These are phyloP conservation scores for Heliconius cydno DNA, from an alignment of 2,888 invertebrate genomes.

Conservation along the genomic window DNA sequence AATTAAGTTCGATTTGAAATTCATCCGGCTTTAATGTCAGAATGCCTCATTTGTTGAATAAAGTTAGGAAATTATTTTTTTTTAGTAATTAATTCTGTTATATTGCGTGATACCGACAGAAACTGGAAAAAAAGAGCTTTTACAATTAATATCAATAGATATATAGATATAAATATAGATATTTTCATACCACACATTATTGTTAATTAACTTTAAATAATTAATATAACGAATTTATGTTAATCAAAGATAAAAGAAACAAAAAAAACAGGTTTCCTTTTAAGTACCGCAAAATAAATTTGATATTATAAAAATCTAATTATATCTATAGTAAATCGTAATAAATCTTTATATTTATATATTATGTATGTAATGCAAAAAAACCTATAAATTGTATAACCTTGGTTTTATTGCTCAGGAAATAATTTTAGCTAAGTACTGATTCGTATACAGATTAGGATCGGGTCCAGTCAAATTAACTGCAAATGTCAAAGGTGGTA, in stretches of 20 bases:
- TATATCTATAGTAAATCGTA: neutral
- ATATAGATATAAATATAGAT: too few relatives aligned
- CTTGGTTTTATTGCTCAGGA: constrained; percentile 44
- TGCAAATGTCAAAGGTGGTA: constrained; percentile 44
- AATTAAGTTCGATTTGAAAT: neutral
- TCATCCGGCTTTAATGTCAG: neutral
- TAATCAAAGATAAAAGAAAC: neutral
- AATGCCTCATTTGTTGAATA: neutral
- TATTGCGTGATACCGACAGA: too few relatives aligned
- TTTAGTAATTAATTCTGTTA: too few relatives aligned
- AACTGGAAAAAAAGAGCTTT: too few relatives aligned
- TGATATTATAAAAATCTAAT: constrained; percentile 16
- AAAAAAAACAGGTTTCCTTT: neutral
- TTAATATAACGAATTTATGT: neutral
- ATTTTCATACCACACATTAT: neutral
- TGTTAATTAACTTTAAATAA: neutral
- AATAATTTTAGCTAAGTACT: constrained; percentile 38
- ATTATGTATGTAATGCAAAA: constrained; percentile 9
- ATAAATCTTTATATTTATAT: constrained; percentile 17
- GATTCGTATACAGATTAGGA: constrained; percentile 41
- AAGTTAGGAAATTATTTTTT: neutral
- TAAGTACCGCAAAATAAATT: neutral
- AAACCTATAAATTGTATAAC: constrained; percentile 29
- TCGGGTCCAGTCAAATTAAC: constrained; percentile 32
- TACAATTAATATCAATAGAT: neutral